Evolutionary conservation across 2,113 vertebrate species (phyloP).

Genomic region (Xiphorhynchus elegans): DNA sequence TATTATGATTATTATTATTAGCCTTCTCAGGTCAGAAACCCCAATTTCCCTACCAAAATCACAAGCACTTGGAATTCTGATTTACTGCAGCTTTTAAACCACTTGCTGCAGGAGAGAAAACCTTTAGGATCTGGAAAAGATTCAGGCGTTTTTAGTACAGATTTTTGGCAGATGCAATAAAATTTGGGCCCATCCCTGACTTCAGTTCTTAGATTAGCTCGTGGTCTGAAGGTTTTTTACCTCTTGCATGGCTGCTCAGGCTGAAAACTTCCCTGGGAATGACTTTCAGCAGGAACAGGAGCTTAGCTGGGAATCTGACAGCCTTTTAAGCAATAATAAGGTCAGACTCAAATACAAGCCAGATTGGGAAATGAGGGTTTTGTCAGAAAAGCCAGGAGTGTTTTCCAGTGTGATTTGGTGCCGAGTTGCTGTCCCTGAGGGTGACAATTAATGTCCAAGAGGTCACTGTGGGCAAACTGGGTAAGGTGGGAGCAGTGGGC

Average conservation of each 20-base stretch:
- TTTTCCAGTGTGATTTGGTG: background rate
- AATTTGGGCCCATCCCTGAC: background rate
- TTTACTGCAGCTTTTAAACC: background rate
- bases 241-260: background rate
- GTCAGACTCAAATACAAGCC: background rate
- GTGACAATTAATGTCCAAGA: background rate
- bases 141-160: background rate
- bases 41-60: background rate
- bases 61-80: background rate
- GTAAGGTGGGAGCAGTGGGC: background rate
- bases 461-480: background rate
- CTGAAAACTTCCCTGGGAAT: background rate
- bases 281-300: background rate
- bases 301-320: background rate
- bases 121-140: background rate
- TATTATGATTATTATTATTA: too few species aligned
- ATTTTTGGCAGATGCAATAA: background rate
- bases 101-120: background rate
- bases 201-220: background rate
- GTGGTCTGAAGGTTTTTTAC: background rate
- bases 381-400: background rate
- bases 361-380: background rate
- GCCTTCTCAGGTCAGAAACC: background rate
- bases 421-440: background rate
- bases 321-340: slow-evolving; percentile 40